These are phyloP conservation scores for Muscina levida DNA, from an alignment of 2,888 invertebrate species.

Conservation along the genomic window DNA sequence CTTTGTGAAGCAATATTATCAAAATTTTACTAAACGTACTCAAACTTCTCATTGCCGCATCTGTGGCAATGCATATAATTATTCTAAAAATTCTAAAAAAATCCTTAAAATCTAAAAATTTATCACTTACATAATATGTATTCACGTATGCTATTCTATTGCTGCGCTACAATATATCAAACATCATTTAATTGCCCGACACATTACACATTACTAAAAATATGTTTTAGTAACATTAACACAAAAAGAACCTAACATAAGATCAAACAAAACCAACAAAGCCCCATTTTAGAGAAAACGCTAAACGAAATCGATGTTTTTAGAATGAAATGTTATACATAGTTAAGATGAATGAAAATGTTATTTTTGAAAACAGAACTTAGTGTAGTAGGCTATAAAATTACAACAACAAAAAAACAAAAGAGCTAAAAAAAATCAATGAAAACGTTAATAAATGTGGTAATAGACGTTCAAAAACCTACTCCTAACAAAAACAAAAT, in stretches of 20 bases:
- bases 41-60: too few species aligned
- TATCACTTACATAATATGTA: too few species aligned
- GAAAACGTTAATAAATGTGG: conserved; percentile 40
- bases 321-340: conserved; percentile 40
- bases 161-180: too few species aligned
- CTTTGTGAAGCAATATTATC: too few species aligned
- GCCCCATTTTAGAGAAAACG: conserved; percentile 37
- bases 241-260: background rate
- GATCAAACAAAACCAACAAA: background rate
- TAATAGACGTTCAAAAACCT: conserved; percentile 20
- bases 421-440: conserved; percentile 21
- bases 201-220: too few species aligned
- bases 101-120: too few species aligned
- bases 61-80: too few species aligned
- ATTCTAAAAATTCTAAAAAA: too few species aligned
- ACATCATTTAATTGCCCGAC: conserved; percentile 2
- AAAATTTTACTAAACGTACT: too few species aligned
- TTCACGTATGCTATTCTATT: too few species aligned
- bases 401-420: conserved; percentile 26
- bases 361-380: conserved; percentile 46
- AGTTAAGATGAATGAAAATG: conserved; percentile 17
- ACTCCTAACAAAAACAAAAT: background rate
- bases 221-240: background rate
- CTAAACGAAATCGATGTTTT: conserved; percentile 45
- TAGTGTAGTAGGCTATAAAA: conserved; percentile 33